phyloP scores from a whole-genome alignment of 2,113 vertebrate genomes.

The Clinocottus analis region DNA sequence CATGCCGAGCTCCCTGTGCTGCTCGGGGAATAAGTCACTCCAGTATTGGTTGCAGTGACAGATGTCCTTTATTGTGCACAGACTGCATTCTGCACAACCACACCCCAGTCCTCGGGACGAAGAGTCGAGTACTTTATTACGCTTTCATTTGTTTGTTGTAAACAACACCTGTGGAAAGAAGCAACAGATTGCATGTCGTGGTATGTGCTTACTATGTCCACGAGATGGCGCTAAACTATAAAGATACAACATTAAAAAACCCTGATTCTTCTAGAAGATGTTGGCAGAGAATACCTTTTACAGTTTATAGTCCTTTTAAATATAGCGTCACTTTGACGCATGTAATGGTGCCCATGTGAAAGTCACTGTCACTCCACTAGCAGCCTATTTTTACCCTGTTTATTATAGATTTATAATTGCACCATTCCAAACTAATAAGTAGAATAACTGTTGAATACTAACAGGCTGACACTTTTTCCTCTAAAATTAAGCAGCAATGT shows the following conservation, averaged over 20 bases:
- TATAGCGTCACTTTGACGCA: neutral
- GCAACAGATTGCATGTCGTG: neutral
- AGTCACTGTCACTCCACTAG: neutral
- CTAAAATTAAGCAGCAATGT: neutral
- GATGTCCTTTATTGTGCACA: conserved; percentile 17
- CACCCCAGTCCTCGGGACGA: neutral
- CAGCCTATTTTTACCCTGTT: neutral
- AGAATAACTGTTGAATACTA: neutral
- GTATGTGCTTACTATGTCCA: neutral
- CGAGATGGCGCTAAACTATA: conserved; percentile 36
- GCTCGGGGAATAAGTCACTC: conserved; percentile 11
- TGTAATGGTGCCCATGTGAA: neutral
- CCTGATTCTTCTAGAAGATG: neutral
- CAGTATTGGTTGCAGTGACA: conserved; percentile 24
- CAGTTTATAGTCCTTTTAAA: neutral
- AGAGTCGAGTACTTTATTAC: neutral
- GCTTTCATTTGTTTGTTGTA: neutral
- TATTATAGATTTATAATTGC: neutral
- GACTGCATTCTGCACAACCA: neutral
- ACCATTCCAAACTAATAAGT: neutral
- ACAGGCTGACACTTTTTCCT: neutral
- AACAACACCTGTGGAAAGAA: neutral
- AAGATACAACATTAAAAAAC: neutral
- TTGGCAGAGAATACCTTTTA: neutral
- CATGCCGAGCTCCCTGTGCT: neutral